Evolutionary conservation across 2,113 vertebrate genomes (phyloP), one percentile per base, ranked within the genome.

Genomic region (Leptocoma aspasia): DNA sequence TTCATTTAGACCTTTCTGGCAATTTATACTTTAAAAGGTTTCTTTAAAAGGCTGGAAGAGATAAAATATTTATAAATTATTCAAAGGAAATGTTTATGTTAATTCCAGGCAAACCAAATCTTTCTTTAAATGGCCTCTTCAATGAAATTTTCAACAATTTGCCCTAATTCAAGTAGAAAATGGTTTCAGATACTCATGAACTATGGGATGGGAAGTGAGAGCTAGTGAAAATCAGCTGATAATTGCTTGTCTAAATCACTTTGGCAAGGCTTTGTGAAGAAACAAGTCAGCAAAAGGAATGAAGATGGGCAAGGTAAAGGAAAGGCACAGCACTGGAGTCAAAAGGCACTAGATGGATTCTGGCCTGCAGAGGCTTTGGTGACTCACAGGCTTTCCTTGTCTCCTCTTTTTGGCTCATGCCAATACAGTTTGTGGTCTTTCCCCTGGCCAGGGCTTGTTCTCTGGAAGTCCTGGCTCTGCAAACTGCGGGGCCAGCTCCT

Each of bases 161-260:
- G 14, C 45, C 52, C 41, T 30, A 56, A 70, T 72, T 89, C 27
- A 45, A 75, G 33, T 26, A 65, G 82, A 66, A 89, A 92, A 79
- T 44, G 8, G 30, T 45, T 69, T 85, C 61, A 64, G 57, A 53
- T 59, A 30, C 33, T 76, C 65, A 37, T 63, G 53, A 92, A 50
- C 57, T 39, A 19, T 15, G 50, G 30, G 66, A 65, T 85, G 31
- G 63, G 79, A 94, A 89, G 78, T 23, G 47, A 84, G 59, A 82
- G 49, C 37, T 57, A 37, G 57, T 91, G 87, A 87, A 94, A 91
- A 91, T 78, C 86, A 82, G 69, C 61, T 82, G 89, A 39, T 71
- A 89, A 92, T 54, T 89, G 59, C 63, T 85, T 0, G 0, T 60
- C 66, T 87, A 61, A 70, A 89, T 66, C 53, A 68, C n/a, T 92